A percentile compares a stretch with the other conserved stretches of the same genome.
These are phyloP conservation scores for Melinaea menophilus DNA, from an alignment of 2,888 invertebrate species.

Conservation along the genomic window DNA sequence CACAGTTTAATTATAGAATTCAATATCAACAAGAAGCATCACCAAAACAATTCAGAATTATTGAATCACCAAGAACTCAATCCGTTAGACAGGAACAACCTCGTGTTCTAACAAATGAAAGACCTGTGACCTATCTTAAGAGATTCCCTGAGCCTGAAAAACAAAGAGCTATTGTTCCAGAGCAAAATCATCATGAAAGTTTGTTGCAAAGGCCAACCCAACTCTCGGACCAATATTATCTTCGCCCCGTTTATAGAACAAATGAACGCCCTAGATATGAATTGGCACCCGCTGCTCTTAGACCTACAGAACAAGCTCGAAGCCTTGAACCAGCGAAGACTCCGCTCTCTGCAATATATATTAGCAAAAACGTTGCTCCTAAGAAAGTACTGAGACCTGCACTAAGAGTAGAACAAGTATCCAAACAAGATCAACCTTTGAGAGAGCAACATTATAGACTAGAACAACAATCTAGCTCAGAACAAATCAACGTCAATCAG, in stretches of 20 bases:
- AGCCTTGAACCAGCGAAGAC: slow-evolving; percentile 53
- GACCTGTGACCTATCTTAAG: slow-evolving; percentile 65
- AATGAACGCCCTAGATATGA: slow-evolving; percentile 63
- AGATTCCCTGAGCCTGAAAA: slow-evolving; percentile 65
- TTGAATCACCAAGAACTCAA: slow-evolving; percentile 54
- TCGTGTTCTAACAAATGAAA: slow-evolving; percentile 54
- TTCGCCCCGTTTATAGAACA: slow-evolving; percentile 59
- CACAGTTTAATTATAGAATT: slow-evolving; percentile 53
- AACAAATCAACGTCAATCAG: slow-evolving; percentile 49
- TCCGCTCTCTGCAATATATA: slow-evolving; percentile 68
- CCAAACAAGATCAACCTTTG: slow-evolving; percentile 33
- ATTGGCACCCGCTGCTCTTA: slow-evolving; percentile 38
- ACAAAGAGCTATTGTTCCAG: slow-evolving; percentile 58
- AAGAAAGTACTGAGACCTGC: slow-evolving; percentile 55
- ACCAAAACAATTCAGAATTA: slow-evolving; percentile 64
- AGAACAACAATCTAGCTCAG: slow-evolving; percentile 40
- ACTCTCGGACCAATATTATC: slow-evolving; percentile 60
- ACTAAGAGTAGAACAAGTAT: slow-evolving; percentile 41
- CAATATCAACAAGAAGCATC: slow-evolving; percentile 64
- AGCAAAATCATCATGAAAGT: slow-evolving; percentile 50
- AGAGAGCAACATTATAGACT: slow-evolving; percentile 37
- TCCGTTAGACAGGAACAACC: slow-evolving; percentile 56
- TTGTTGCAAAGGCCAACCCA: slow-evolving; percentile 51
- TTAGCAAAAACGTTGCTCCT: slow-evolving; percentile 62
- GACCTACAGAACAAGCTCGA: slow-evolving; percentile 48